These are phyloP conservation scores for Dipodomys ordii DNA, from an alignment of 2,113 vertebrate species.

Conservation along the genomic window DNA sequence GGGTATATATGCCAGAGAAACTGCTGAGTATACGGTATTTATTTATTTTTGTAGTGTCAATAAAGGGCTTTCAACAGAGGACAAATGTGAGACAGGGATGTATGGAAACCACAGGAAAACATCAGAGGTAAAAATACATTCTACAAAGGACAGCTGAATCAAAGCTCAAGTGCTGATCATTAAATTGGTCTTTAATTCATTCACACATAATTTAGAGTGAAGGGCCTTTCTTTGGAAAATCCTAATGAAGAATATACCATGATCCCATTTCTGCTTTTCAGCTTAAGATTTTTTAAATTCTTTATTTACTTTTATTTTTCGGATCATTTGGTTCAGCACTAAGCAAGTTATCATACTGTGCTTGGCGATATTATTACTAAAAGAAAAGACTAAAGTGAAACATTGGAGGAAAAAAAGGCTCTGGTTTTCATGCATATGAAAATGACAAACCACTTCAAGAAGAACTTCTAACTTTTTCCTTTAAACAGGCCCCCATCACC, in stretches of 20 bases:
- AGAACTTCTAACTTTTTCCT: conserved; percentile 52
- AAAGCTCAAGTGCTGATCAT: conserved; percentile 16
- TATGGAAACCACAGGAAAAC: conserved; percentile 12
- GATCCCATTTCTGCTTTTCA: conserved; percentile 16
- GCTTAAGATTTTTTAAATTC: background rate
- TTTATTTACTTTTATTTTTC: conserved; percentile 57
- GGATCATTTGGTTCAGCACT: conserved; percentile 32
- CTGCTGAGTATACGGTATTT: background rate
- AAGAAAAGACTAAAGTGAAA: conserved; percentile 39
- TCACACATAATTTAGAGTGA: background rate
- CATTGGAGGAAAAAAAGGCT: background rate
- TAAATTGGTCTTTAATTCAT: conserved; percentile 47
- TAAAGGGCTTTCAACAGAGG: background rate
- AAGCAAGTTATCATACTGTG: conserved; percentile 20
- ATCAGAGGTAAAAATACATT: background rate
- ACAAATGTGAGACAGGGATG: background rate
- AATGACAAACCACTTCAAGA: conserved; percentile 48
- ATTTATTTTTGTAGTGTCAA: background rate
- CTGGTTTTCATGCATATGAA: conserved; percentile 30
- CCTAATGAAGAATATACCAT: conserved; percentile 43
- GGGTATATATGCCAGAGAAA: background rate
- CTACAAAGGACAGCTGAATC: background rate
- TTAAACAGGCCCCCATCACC: conserved; percentile 5
- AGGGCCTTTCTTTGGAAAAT: background rate
- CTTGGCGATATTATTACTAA: background rate